Base-by-base conservation (phyloP, 2,797 vertebrate genomes). In the Anableps anableps region DNA sequence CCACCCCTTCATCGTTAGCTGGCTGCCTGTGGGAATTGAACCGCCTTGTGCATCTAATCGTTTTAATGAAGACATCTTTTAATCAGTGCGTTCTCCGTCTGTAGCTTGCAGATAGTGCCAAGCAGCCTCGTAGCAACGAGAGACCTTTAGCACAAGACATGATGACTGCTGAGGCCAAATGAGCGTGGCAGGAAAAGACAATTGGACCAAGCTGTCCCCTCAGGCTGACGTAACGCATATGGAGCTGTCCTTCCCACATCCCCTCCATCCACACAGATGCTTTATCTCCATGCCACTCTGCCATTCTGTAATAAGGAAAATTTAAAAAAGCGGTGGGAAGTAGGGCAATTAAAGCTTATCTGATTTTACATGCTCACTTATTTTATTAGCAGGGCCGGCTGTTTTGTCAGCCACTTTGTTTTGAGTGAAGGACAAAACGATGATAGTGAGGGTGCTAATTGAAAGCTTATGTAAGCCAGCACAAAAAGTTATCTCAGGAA, bases 61-160 rank as follows among this genome's bases (percentile, higher is more conserved):
- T 79, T 94, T 95, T 96, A 96, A 96, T 96, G 95, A 96, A 95
- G 85, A 90, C 88, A 78, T 85, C 87, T 92, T 71, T 92, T 94
- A 95, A 96, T 95, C 91, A 90, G 87, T 89, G 88, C 91, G 87
- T 91, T 93, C 88, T 91, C 83, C 55, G 74, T 92, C 87, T 91
- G 85, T 94, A 87, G 94, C 94, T 95, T 58, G 88, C 88, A 95
- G 95, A 92, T 90, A 94, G 93, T 89, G 88, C 93, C 88, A 92
- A 94, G 90, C 89, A 94, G 93, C 95, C 96, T 95, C 29, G 77
- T 95, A 94, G 96, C 93, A 29, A 93, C 62, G 76, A 66, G 91
- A 94, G 95, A 96, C 96, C 96, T 96, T 96, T 96, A 96, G 92
- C 93, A 91, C 91, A 94, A 94, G 94, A 92, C 91, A 85, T 87